A percentile compares a stretch with the other conserved stretches of the same genome.
Evolutionary conservation across 2,888 invertebrate genomes (phyloP).

Genomic region (Drosophila paranaensis): DNA sequence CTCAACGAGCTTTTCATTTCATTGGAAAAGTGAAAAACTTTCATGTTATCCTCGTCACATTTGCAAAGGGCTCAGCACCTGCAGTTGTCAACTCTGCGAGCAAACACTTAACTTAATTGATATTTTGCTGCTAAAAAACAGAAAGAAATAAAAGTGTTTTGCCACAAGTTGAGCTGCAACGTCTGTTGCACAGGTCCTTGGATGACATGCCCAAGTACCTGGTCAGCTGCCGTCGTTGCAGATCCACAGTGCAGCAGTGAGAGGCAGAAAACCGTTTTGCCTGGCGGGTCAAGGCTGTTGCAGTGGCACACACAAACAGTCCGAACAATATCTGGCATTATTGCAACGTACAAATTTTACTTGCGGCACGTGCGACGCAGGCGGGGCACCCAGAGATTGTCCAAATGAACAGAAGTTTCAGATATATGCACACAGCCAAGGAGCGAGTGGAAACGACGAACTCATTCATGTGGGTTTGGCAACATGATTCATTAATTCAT

Average conservation of each 20-base stretch:
- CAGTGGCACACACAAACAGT: slow-evolving; percentile 25
- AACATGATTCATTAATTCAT: slow-evolving; percentile 9
- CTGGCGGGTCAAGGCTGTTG: slow-evolving; percentile 63
- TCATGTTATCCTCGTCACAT: background rate
- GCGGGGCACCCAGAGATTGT: background rate
- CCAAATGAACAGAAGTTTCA: background rate
- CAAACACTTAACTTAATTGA: slow-evolving; percentile 55
- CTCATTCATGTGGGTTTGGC: background rate
- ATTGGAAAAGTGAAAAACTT: background rate
- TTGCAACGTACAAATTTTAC: slow-evolving; percentile 32
- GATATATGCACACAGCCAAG: background rate
- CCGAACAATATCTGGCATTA: slow-evolving; percentile 25
- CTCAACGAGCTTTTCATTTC: background rate
- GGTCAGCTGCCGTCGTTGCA: slow-evolving; percentile 6
- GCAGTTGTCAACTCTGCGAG: slow-evolving; percentile 12
- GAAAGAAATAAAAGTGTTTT: background rate
- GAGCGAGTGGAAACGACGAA: background rate
- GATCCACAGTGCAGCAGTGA: slow-evolving; percentile 13
- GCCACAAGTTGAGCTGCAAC: slow-evolving; percentile 15
- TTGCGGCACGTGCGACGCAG: slow-evolving; percentile 15
- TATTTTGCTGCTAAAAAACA: slow-evolving; percentile 43
- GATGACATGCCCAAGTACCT: slow-evolving; percentile 44
- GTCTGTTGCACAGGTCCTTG: slow-evolving; percentile 27
- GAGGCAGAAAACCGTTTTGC: slow-evolving; percentile 3
- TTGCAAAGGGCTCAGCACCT: background rate